Evolutionary conservation across 2,888 invertebrate genomes (phyloP), one percentile per base, ranked within the genome.

Genomic region (Meandrusa payeni): DNA sequence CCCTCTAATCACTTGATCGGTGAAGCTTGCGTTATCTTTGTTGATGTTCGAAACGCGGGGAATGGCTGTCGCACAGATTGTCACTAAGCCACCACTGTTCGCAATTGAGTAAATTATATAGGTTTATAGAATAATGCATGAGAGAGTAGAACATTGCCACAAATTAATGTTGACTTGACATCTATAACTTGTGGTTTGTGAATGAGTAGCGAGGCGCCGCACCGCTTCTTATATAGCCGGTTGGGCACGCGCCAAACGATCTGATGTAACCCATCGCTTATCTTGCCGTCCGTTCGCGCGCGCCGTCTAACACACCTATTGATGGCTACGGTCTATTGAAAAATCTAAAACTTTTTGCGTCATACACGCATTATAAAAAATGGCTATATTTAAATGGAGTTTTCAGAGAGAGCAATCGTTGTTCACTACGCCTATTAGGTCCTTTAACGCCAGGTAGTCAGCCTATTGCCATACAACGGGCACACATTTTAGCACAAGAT

Each of bases 41-140:
- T 51, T 86, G 87, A 53, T 81, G 71, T 49, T 86, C 80, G 63
- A 81, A 86, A 50, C 75, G 70, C 56, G 86, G 86, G 41, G 83
- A 81, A 75, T 85, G 80, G 61, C 83, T 79, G 57, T 79, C 77
- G 67, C 86, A 81, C 76, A 76, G 82, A 68, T 86, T 83, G 66
- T 87, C 86, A 86, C 85, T 83, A 62, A 81, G 75, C 87, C 87
- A 87, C 83, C 76, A 79, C 76, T 82, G 83, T 76, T 80, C 80
- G 77, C 76, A 71, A 61, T 74, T 67, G 29, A 65, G 64, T 66
- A 74, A 69, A 58, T 64, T 71, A 64, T 69, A 73, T 59, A 71
- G 68, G 59, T 65, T 64, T 62, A 68, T 63, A 65, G 65, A 59
- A 64, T 71, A 59, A 78, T 76, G 64, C 83, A 83, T 79, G 80